Evolutionary conservation across 2,113 vertebrate genomes (phyloP).

Genomic region (Hemiscyllium ocellatum): DNA sequence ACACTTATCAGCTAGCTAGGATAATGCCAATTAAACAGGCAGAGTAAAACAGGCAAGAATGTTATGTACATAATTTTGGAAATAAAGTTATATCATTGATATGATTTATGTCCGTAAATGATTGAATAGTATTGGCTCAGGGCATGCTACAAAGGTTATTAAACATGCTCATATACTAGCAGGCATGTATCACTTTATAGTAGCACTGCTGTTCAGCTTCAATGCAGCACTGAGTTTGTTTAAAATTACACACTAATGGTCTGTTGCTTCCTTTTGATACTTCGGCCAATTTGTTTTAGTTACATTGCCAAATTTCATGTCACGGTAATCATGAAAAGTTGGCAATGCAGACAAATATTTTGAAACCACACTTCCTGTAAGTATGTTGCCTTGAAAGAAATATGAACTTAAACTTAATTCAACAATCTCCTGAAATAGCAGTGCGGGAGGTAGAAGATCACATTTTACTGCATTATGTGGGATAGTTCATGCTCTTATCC

Average conservation of each 20-base stretch:
- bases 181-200: neutral
- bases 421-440: neutral
- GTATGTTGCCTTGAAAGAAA: neutral
- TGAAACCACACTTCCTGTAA: neutral
- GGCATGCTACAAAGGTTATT: neutral
- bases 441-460: neutral
- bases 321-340: neutral
- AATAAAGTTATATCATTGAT: too few species aligned
- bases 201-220: neutral
- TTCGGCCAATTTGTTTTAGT: neutral
- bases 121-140: too few species aligned
- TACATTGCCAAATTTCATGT: neutral
- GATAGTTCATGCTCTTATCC: neutral
- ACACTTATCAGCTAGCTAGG: too few species aligned
- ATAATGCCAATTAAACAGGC: too few species aligned
- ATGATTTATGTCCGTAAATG: too few species aligned
- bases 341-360: neutral
- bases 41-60: too few species aligned
- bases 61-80: too few species aligned
- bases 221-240: neutral
- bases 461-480: neutral
- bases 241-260: neutral
- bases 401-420: neutral
- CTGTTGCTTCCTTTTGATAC: conserved; percentile 20
- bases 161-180: neutral